Evolutionary conservation across 2,113 vertebrate species (phyloP).

Genomic region (Pica pica): DNA sequence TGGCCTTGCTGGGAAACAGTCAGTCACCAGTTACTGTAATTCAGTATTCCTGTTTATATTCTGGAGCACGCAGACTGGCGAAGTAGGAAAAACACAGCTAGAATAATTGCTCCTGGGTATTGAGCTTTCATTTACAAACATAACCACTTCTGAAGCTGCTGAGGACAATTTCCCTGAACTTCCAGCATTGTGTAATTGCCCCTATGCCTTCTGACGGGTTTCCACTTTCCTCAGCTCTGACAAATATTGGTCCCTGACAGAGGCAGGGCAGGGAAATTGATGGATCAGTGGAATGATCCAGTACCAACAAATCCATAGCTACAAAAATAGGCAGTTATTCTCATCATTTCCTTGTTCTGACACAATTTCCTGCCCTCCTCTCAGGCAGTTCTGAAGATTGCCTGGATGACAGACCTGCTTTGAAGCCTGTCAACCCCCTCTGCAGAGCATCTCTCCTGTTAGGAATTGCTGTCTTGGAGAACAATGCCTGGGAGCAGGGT

Average conservation of each 20-base stretch:
- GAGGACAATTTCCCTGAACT: background rate
- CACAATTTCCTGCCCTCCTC: constrained; percentile 35
- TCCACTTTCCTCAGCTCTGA: background rate
- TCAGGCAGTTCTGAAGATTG: background rate
- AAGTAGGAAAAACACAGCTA: background rate
- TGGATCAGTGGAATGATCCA: constrained; percentile 17
- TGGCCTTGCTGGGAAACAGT: background rate
- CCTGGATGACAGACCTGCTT: constrained; percentile 38
- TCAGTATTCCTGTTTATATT: background rate
- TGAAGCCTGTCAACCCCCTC: background rate
- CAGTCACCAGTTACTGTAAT: background rate
- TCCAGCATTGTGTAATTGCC: background rate
- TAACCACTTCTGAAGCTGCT: background rate
- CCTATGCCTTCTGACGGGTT: background rate
- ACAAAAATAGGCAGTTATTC: constrained; percentile 50
- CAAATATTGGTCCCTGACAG: background rate
- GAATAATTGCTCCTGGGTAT: constrained; percentile 29
- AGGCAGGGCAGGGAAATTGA: background rate
- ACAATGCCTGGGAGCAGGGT: background rate
- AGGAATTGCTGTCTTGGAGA: background rate
- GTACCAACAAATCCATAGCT: background rate
- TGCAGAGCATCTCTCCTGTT: background rate
- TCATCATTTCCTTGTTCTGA: constrained; percentile 34
- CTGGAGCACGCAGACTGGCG: background rate
- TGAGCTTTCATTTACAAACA: background rate